Base-by-base conservation (phyloP, 2,113 vertebrate species). In the Varanus komodoensis region DNA sequence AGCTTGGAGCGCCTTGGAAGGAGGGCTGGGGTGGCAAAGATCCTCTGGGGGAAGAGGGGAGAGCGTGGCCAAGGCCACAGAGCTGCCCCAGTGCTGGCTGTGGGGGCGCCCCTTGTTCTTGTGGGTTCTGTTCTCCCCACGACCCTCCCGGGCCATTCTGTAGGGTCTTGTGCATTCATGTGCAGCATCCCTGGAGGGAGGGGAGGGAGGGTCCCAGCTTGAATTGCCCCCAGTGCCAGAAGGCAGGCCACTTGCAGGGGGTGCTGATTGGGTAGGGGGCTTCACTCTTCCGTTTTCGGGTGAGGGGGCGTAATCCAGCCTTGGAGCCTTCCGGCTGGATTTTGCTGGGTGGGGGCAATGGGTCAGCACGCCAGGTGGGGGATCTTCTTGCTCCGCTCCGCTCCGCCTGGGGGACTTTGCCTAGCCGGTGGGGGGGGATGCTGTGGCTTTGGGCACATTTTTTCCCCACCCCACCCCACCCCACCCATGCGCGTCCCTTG, bases 141-240 rank as follows among this genome's bases (percentile, higher is more conserved):
- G 3, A 8, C 21, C 27, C 29, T 21, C 2, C 25, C 54, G 34
- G 57, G 15, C n/a, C 34, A 67, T 25, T 9, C 57, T 68, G 4
- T 15, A 19, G n/a, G 6, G 15, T 44, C 2, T 9, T 25, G 21
- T 9, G 12, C 12, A 17, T 21, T 54, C 14, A 64, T 15, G 69
- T 15, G 32, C 32, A 34, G 67, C 25, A 27, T 64, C 38, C 52
- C 44, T n/a, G n/a, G n/a, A n/a, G n/a, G n/a, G n/a, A n/a, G n/a
- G n/a, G n/a, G n/a, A n/a, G n/a, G n/a, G n/a, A n/a, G n/a, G n/a
- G n/a, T 9, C 29, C 68, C 50, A 75, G 25, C 23, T 1, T 84
- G 81, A 82, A 44, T 83, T 19, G 25, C 54, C 34, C 34, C 67
- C 3, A 74, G 88, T 91, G 86, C 86, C 73, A 88, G 48, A 78